These are phyloP conservation scores for Bujurquina vittata DNA, from an alignment of 2,113 vertebrate species.

Conservation along the genomic window DNA sequence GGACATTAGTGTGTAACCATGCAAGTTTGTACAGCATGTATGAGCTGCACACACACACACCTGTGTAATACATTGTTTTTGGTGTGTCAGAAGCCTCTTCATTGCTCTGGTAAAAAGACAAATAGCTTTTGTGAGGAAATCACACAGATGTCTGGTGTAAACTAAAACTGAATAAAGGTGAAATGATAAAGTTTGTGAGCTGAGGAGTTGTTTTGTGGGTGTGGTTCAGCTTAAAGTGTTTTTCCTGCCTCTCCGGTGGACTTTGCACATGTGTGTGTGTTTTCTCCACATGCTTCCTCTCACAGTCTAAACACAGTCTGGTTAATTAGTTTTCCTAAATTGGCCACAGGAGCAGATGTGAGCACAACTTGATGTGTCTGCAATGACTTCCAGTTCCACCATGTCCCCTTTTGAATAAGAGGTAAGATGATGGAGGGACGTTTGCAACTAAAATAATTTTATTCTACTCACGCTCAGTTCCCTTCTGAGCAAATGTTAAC, in stretches of 20 bases:
- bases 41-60: not conserved
- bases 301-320: not conserved
- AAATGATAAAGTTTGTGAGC: not conserved
- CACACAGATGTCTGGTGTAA: slow-evolving; percentile 10
- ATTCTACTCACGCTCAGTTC: not conserved
- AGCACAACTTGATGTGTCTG: not conserved
- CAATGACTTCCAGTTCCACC: fast-evolving
- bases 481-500: not conserved
- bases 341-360: not conserved
- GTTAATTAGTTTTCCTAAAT: not conserved
- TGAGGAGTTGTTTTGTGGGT: not conserved
- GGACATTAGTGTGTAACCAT: not conserved
- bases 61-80: not conserved
- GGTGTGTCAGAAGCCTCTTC: not conserved
- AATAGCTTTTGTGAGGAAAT: slow-evolving; percentile 1
- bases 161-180: slow-evolving; percentile 46
- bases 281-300: not conserved
- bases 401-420: not conserved
- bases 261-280: not conserved
- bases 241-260: too few relatives aligned
- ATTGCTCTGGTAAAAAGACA: not conserved
- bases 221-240: too few relatives aligned
- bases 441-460: not conserved
- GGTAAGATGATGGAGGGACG: not conserved
- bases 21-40: not conserved